phyloP scores from a whole-genome alignment of 2,888 invertebrate species.

The Ochropleura leucogaster region DNA sequence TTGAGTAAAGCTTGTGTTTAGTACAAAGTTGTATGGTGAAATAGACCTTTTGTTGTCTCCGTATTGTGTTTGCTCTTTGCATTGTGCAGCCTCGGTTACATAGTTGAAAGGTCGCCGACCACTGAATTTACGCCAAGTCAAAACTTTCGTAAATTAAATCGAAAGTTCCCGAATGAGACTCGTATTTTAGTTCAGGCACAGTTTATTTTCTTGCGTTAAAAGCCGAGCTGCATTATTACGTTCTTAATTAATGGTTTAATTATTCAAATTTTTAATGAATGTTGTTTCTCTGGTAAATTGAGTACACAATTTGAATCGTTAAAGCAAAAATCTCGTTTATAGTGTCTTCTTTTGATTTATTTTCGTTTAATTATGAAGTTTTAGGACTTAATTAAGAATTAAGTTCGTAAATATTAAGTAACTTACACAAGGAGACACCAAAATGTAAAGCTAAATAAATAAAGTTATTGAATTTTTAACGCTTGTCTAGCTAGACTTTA shows the following conservation, averaged over 20 bases:
- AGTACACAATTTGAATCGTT: constrained; percentile 43
- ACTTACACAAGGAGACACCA: neutral
- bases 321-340: constrained; percentile 12
- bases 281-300: constrained; percentile 11
- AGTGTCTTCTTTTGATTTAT: constrained; percentile 36
- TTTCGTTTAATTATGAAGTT: constrained; percentile 19
- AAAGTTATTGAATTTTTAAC: no score
- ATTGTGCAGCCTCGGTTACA: constrained; percentile 30
- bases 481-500: no score
- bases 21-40: constrained; percentile 4
- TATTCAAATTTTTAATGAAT: constrained; percentile 55
- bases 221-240: constrained; percentile 34
- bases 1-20: constrained; percentile 2
- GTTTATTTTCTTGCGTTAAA: constrained; percentile 49
- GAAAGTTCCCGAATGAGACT: constrained; percentile 44
- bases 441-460: no score
- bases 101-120: constrained; percentile 54
- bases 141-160: constrained; percentile 52
- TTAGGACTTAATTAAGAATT: constrained; percentile 10
- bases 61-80: constrained; percentile 16
- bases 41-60: constrained; percentile 40
- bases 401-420: neutral
- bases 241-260: constrained; percentile 54
- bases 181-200: constrained; percentile 32
- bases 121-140: constrained; percentile 36